Evolutionary conservation across 2,888 invertebrate species (phyloP).

Genomic region (Rhyacophila evoluta): DNA sequence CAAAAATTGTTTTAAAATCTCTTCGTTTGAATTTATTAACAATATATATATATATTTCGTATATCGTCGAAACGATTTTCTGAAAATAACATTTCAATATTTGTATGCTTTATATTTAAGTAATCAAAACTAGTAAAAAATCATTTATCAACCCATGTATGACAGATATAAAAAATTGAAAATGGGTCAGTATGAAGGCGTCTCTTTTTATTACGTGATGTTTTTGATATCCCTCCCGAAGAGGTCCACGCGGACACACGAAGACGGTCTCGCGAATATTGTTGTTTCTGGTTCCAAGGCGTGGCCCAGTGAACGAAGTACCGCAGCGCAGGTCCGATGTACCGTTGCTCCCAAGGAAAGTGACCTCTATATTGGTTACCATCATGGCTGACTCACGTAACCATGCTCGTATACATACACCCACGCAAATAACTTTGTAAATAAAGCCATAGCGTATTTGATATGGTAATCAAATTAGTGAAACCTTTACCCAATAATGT

Average conservation of each 20-base stretch:
- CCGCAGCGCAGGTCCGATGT: constrained; percentile 34
- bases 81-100: no score
- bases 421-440: not conserved
- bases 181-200: not conserved
- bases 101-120: no score
- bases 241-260: not conserved
- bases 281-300: constrained; percentile 25
- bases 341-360: constrained; percentile 53
- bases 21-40: no score
- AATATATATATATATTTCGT: no score
- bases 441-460: not conserved
- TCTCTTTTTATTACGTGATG: not conserved
- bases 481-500: no score
- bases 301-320: constrained; percentile 35
- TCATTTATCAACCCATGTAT: no score
- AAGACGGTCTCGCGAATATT: not conserved
- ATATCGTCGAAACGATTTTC: no score
- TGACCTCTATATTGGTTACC: constrained; percentile 49
- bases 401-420: not conserved
- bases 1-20: no score
- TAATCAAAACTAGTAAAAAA: no score
- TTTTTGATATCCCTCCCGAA: not conserved
- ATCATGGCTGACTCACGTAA: constrained; percentile 30
- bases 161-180: no score
- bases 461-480: not conserved